phyloP scores from a whole-genome alignment of 2,113 vertebrate species.

The Motacilla alba region DNA sequence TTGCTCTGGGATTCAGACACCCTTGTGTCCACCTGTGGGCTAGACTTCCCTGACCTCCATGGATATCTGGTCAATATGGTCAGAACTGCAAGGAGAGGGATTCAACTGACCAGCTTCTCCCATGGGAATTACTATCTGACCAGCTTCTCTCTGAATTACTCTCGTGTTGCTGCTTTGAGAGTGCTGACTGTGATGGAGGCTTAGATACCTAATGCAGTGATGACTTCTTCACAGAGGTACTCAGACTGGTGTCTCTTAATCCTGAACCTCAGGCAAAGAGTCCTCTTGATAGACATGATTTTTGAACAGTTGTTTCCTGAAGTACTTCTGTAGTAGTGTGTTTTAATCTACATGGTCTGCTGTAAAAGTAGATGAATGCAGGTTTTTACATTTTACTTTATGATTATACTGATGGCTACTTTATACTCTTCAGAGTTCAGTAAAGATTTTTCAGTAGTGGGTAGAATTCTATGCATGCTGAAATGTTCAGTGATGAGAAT shows the following conservation, averaged over 20 bases:
- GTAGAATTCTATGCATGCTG: neutral
- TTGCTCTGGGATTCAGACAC: neutral
- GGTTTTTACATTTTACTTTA: neutral
- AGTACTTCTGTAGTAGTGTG: neutral
- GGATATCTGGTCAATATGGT: neutral
- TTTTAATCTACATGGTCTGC: neutral
- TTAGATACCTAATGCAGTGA: neutral
- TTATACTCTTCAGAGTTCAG: neutral
- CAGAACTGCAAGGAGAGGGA: neutral
- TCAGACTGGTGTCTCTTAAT: neutral
- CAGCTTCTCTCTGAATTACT: neutral
- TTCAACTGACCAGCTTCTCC: neutral
- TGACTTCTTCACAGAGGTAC: neutral
- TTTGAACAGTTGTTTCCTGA: neutral
- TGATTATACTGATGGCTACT: neutral
- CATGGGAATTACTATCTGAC: neutral
- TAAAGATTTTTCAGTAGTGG: neutral
- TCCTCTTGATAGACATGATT: neutral
- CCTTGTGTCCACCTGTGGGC: neutral
- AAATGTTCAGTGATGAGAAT: neutral
- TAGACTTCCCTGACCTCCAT: neutral
- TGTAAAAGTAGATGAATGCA: neutral
- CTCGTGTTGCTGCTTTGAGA: neutral
- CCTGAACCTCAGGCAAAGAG: neutral
- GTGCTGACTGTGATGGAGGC: neutral